These are phyloP conservation scores for Uloborus plumipes DNA, from an alignment of 2,888 invertebrate genomes.

Conservation along the genomic window DNA sequence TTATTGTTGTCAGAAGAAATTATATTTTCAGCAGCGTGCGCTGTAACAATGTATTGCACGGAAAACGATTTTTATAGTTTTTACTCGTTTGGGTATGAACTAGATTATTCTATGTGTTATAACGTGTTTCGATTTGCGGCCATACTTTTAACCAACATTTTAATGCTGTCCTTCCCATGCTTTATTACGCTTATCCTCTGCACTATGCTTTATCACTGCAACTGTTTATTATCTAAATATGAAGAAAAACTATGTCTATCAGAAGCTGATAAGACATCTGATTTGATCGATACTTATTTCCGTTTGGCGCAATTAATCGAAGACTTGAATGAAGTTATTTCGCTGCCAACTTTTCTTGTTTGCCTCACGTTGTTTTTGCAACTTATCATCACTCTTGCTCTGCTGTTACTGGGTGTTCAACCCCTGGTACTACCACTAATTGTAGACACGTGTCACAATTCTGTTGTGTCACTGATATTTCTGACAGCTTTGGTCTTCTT, in stretches of 20 bases:
- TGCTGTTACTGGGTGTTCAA: background rate
- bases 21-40: no score
- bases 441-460: background rate
- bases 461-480: background rate
- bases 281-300: background rate
- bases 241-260: background rate
- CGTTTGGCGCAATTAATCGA: background rate
- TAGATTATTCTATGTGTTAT: background rate
- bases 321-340: background rate
- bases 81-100: background rate
- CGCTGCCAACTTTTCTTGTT: constrained; percentile 1
- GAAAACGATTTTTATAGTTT: no score
- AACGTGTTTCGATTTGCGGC: background rate
- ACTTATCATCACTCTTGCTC: background rate
- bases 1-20: no score
- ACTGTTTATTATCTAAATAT: background rate
- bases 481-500: background rate
- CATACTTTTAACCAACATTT: background rate
- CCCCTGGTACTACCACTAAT: background rate
- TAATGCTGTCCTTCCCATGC: background rate
- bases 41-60: no score
- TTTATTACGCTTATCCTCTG: constrained; percentile 1
- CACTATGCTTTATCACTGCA: background rate
- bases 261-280: background rate
- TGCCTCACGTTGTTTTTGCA: constrained; percentile 6